A percentile compares a stretch with the other conserved stretches of the same genome.
These are phyloP conservation scores for Cantharis flavilabris DNA, from an alignment of 2,888 invertebrate genomes.

Conservation along the genomic window DNA sequence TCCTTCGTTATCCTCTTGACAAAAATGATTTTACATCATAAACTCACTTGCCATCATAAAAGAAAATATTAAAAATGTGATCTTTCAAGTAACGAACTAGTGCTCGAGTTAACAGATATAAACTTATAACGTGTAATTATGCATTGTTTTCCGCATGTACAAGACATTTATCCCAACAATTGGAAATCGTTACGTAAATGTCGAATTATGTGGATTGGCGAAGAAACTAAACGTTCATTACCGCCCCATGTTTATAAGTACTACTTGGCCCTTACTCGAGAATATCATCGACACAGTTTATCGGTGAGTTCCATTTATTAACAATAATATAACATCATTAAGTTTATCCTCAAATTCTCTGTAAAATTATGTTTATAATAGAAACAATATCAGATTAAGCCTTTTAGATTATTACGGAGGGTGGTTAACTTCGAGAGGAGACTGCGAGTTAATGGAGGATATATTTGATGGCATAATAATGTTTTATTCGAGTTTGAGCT, in stretches of 20 bases:
- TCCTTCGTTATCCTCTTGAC: neutral
- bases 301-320: conserved; percentile 46
- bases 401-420: neutral
- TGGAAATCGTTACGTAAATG: conserved; percentile 28
- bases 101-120: neutral
- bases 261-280: conserved; percentile 60
- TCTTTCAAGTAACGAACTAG: neutral
- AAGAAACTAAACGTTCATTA: conserved; percentile 66
- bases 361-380: neutral
- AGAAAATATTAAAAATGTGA: neutral
- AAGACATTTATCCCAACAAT: conserved; percentile 52
- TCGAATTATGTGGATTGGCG: conserved; percentile 64
- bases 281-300: conserved; percentile 53
- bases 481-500: neutral
- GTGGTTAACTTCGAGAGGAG: neutral
- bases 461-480: neutral
- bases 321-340: neutral
- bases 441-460: neutral
- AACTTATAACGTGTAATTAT: conserved; percentile 33
- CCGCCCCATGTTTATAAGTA: conserved; percentile 70
- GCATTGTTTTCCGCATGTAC: conserved; percentile 51
- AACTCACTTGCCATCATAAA: neutral
- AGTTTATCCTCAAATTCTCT: neutral
- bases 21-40: neutral
- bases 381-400: neutral